Evolutionary conservation across 2,888 invertebrate genomes (phyloP).

Genomic region (Ferdinandea cuprea): DNA sequence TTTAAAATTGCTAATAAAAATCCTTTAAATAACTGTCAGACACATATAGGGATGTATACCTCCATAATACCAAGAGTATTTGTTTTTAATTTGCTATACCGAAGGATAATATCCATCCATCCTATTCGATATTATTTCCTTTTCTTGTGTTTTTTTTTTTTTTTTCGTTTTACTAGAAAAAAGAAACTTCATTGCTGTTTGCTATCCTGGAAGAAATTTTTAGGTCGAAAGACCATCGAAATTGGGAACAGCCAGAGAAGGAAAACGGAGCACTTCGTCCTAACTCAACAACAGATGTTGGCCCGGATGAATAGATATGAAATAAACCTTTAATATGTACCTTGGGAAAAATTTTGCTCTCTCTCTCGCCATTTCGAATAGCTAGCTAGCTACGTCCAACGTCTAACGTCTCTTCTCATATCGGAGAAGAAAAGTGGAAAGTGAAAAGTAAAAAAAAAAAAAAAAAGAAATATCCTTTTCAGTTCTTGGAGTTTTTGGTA

Average conservation of each 20-base stretch:
- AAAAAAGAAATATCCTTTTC: constrained; percentile 52
- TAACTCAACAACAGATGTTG: constrained; percentile 73
- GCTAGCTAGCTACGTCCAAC: too few relatives aligned
- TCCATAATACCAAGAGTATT: constrained; percentile 39
- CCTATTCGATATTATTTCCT: not conserved
- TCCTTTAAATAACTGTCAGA: constrained; percentile 40
- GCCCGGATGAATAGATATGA: constrained; percentile 68
- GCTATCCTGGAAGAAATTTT: constrained; percentile 53
- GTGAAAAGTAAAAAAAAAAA: constrained; percentile 31
- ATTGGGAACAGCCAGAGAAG: constrained; percentile 50
- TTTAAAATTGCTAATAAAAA: constrained; percentile 47
- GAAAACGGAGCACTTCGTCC: constrained; percentile 53
- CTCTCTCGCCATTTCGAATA: too few relatives aligned
- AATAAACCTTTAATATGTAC: constrained; percentile 73
- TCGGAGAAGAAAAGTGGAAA: constrained; percentile 29
- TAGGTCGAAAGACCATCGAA: constrained; percentile 60
- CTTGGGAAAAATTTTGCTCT: constrained; percentile 43
- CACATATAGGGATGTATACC: constrained; percentile 9
- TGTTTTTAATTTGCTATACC: constrained; percentile 69
- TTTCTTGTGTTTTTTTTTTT: constrained; percentile 14
- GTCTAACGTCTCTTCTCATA: constrained; percentile 29
- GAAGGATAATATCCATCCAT: constrained; percentile 52
- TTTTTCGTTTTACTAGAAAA: not conserved
- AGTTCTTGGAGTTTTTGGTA: constrained; percentile 55
- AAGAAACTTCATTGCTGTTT: constrained; percentile 60